phyloP scores from a whole-genome alignment of 92 coral and sea anemone genomes.

The Meandrina meandrites region DNA sequence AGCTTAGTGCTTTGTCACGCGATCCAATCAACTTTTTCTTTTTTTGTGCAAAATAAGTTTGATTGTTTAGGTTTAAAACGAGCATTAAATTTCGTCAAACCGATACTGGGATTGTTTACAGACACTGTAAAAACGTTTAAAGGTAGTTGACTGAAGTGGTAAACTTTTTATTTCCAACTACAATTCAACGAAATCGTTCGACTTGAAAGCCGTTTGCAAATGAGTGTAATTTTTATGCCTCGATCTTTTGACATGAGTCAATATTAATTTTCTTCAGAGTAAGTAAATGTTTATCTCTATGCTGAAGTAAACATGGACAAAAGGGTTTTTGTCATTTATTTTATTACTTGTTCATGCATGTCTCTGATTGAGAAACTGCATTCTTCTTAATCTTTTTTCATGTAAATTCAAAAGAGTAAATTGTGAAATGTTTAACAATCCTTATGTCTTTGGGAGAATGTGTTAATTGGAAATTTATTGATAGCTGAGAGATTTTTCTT shows the following conservation, averaged over 20 bases:
- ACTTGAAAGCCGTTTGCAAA: neutral
- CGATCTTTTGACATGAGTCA: neutral
- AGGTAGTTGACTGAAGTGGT: neutral
- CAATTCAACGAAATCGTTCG: neutral
- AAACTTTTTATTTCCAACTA: neutral
- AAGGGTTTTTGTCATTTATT: neutral
- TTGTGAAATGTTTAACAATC: neutral
- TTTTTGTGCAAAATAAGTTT: neutral
- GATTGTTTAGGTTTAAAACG: conserved; percentile 1
- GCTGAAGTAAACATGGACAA: conserved; percentile 30
- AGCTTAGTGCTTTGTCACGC: conserved; percentile 10
- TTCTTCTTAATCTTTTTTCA: neutral
- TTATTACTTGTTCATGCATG: neutral
- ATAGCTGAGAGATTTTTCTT: neutral
- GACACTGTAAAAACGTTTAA: conserved; percentile 1
- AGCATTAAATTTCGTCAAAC: neutral
- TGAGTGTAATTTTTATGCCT: neutral
- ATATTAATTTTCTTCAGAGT: neutral
- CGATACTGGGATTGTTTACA: neutral
- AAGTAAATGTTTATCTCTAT: conserved; percentile 25
- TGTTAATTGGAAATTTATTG: neutral
- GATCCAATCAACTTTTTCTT: neutral
- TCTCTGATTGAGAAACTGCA: neutral
- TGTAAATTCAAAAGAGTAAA: neutral
- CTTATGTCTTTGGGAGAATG: neutral